Percentiles rank a stretch among this genome's conserved stretches.
These are phyloP conservation scores for Aphaenogaster floridana DNA, from an alignment of 1,140 invertebrate species.

Conservation along the genomic window DNA sequence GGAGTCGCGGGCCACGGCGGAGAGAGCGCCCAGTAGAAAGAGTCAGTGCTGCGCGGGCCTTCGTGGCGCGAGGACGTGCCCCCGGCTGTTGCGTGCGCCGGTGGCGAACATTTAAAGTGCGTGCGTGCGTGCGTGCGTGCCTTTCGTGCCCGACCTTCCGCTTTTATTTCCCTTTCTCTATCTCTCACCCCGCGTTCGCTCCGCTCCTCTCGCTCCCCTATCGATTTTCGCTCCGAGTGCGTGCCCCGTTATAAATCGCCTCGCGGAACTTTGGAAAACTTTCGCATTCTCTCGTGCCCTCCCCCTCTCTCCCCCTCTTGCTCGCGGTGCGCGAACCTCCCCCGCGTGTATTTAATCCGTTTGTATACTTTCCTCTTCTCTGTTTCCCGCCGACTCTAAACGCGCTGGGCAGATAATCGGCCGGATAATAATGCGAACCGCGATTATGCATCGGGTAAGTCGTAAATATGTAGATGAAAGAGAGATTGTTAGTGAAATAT, in stretches of 20 bases:
- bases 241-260: neutral
- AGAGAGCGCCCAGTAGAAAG: slow-evolving; percentile 65
- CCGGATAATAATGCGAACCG: slow-evolving; percentile 26
- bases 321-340: neutral
- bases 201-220: neutral
- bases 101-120: slow-evolving; percentile 6
- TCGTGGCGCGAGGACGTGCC: slow-evolving; percentile 80
- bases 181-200: neutral
- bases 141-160: neutral
- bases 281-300: neutral
- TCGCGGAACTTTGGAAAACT: slow-evolving; percentile 34
- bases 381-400: neutral
- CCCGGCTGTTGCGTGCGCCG: slow-evolving; percentile 25
- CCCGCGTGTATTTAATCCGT: neutral
- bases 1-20: slow-evolving; percentile 56
- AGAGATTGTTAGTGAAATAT: slow-evolving; percentile 15
- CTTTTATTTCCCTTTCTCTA: neutral
- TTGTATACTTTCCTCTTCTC: neutral
- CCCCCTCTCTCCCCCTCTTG: neutral
- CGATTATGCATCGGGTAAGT: slow-evolving; percentile 49
- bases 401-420: slow-evolving; percentile 32
- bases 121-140: slow-evolving; percentile 37
- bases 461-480: slow-evolving; percentile 5
- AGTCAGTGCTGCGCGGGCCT: slow-evolving; percentile 84
- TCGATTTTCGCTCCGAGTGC: slow-evolving; percentile 25